Evolutionary conservation across 2,113 vertebrate genomes (phyloP).

Genomic region (Pseudois nayaur): DNA sequence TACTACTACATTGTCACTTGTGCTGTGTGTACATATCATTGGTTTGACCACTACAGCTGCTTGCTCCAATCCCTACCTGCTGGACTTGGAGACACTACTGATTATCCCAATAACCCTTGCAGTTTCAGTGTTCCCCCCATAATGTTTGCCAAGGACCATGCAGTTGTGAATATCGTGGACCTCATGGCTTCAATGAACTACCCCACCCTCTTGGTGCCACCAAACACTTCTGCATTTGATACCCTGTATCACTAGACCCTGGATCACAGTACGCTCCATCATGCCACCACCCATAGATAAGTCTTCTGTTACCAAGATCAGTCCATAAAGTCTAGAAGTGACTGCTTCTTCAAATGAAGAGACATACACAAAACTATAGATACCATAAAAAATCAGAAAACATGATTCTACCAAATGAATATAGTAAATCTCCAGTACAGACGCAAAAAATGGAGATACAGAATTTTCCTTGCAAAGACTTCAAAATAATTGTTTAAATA

Average conservation of each 20-base stretch:
- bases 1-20: neutral
- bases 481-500: neutral
- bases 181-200: neutral
- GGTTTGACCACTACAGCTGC: neutral
- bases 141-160: neutral
- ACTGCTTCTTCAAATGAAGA: neutral
- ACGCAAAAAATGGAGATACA: neutral
- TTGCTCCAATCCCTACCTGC: neutral
- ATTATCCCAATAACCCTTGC: neutral
- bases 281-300: neutral
- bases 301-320: neutral
- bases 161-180: neutral
- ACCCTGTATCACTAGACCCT: neutral
- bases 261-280: neutral
- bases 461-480: neutral
- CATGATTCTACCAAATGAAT: neutral
- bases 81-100: neutral
- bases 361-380: neutral
- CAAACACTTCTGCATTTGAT: neutral
- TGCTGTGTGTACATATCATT: neutral
- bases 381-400: neutral
- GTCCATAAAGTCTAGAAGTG: neutral
- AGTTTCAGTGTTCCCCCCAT: neutral
- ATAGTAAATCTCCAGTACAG: neutral
- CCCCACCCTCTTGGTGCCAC: neutral